Percentiles rank a stretch among this genome's conserved stretches.
Conservation (phyloP, 2,888 invertebrate genomes). For the Encarsia formosa region DNA sequence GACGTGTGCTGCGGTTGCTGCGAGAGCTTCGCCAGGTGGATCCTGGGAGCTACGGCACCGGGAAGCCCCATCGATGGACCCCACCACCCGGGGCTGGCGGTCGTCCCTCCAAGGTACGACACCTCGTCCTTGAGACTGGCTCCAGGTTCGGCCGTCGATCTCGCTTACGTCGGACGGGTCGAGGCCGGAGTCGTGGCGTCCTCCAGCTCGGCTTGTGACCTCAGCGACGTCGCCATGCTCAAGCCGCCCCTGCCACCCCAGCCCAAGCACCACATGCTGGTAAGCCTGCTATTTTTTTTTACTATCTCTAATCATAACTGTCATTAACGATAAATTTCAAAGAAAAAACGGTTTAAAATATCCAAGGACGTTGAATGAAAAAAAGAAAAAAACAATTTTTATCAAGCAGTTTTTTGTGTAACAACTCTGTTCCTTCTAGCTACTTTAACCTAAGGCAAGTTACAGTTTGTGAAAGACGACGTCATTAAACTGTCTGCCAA, state of each 20-base stretch:
- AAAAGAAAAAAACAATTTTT: too few relatives aligned
- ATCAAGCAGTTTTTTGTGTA: too few relatives aligned
- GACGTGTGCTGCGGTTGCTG: slow-evolving; percentile 75
- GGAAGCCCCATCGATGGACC: slow-evolving; percentile 24
- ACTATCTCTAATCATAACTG: slow-evolving; percentile 2
- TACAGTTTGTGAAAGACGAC: slow-evolving; percentile 18
- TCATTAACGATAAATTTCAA: too few relatives aligned
- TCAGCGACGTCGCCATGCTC: slow-evolving; percentile 46
- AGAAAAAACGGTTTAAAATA: too few relatives aligned
- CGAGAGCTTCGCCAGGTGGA: slow-evolving; percentile 62
- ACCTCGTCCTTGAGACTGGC: not conserved
- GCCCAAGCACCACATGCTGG: slow-evolving; percentile 43
- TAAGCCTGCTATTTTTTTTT: slow-evolving; percentile 24
- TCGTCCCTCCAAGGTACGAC: slow-evolving; percentile 43
- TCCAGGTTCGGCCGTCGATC: slow-evolving; percentile 38
- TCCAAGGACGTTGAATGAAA: too few relatives aligned
- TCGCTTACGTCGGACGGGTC: not conserved
- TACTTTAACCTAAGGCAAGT: slow-evolving; percentile 26
- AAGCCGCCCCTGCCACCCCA: slow-evolving; percentile 46
- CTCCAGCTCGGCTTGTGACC: slow-evolving; percentile 37
- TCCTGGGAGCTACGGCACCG: slow-evolving; percentile 47
- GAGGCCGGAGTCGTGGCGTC: slow-evolving; percentile 29
- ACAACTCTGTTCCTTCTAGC: slow-evolving; percentile 27
- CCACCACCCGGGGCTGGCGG: slow-evolving; percentile 25
- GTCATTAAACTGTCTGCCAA: slow-evolving; percentile 19